Evolutionary conservation across 2,797 vertebrate genomes (phyloP).

Genomic region (Perodicticus potto): DNA sequence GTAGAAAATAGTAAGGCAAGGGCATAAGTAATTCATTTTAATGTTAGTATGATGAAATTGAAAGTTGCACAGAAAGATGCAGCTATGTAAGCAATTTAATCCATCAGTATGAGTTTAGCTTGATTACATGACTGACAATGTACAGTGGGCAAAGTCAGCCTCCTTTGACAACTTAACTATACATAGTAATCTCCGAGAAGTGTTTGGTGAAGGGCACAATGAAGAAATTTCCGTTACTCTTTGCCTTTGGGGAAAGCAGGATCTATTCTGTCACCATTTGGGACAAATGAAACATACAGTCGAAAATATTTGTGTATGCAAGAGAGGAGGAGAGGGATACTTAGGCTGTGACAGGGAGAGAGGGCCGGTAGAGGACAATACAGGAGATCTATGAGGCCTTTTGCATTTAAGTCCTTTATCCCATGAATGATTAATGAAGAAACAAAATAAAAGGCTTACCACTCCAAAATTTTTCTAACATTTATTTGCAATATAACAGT

Average conservation of each 20-base stretch:
- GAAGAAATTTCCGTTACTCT: not conserved
- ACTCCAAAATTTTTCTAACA: constrained; percentile 5
- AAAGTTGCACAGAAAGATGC: not conserved
- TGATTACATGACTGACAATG: not conserved
- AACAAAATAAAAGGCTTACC: constrained; percentile 1
- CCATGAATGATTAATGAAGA: not conserved
- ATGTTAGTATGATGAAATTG: not conserved
- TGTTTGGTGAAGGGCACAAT: not conserved
- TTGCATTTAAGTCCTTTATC: not conserved
- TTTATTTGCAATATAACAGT: constrained; percentile 7
- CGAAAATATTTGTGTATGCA: not conserved
- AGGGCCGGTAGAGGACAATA: not conserved
- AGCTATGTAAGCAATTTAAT: not conserved
- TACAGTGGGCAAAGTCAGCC: not conserved
- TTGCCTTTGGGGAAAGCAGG: not conserved
- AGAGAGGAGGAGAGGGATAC: not conserved
- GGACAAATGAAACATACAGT: not conserved
- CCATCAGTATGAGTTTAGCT: not conserved
- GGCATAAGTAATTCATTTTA: not conserved
- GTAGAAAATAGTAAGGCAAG: not conserved
- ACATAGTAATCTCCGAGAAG: constrained; percentile 30
- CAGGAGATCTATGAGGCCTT: not conserved
- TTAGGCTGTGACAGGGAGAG: not conserved
- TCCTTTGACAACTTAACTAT: not conserved
- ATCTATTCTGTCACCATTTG: not conserved